Percentiles rank a stretch among this genome's conserved stretches.
Evolutionary conservation across 2,797 vertebrate genomes (phyloP).

Genomic region (Sebastes variabilis): DNA sequence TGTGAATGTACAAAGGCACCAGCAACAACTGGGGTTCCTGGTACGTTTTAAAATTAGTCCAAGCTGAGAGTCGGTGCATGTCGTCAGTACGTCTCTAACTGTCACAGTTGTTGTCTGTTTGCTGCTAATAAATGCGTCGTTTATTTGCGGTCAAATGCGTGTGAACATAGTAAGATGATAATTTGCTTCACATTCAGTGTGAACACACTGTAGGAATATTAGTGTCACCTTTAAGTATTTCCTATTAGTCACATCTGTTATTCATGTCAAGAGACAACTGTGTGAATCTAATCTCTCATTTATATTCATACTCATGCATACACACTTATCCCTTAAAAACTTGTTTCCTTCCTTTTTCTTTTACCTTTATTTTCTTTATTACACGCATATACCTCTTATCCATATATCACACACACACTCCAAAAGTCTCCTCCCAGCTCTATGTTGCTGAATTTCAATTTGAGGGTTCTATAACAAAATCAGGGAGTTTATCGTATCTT

Average conservation of each 20-base stretch:
- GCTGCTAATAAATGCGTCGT: background rate
- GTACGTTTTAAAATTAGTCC: background rate
- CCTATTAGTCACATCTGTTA: background rate
- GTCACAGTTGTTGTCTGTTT: background rate
- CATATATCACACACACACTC: background rate
- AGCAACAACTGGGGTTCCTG: background rate
- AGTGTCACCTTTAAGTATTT: background rate
- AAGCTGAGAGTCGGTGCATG: background rate
- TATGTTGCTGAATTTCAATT: background rate
- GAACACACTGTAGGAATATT: background rate
- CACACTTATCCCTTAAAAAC: background rate
- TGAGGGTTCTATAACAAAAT: background rate
- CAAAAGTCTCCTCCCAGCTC: background rate
- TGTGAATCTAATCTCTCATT: constrained; percentile 13
- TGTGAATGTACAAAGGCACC: background rate
- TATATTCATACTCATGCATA: constrained; percentile 23
- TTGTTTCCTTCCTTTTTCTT: constrained; percentile 11
- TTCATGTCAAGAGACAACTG: background rate
- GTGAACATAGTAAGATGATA: background rate
- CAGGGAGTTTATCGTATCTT: background rate
- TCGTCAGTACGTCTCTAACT: background rate
- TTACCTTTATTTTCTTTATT: background rate
- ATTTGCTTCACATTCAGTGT: constrained; percentile 6
- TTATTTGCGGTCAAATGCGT: background rate
- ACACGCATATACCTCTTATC: background rate